Base-by-base conservation (phyloP, 2,888 invertebrate species). In the Pyrocoelia pectoralis region DNA sequence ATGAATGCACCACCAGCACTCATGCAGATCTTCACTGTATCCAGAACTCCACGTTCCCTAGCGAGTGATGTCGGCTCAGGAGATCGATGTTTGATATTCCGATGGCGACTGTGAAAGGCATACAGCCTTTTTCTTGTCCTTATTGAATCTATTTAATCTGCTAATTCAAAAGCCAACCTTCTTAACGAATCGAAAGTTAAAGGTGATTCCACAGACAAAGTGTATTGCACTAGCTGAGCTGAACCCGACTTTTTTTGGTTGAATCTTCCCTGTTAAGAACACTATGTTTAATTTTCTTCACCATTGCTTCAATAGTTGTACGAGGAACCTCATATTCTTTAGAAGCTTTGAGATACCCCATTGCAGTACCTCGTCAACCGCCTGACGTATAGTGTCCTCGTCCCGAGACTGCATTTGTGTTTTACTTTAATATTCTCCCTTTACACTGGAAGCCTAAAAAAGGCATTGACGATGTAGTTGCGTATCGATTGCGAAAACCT, bases 1-100 rank as follows among this genome's bases (percentile, higher is more conserved):
- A 54, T 54, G 40, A 33, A 24, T 70, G 50, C 60, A 66, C 70
- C 18, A 69, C 65, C 10, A 69, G 72, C 10, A 19, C 41, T 41
- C 19, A 41, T 33, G 24, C 54, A 54, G 29, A 52, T 52, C n/a
- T 52, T 28, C 8, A 41, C 43, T 8, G 54, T 41, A 4, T 71
- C 67, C 13, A 68, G 18, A 53, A 40, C 53, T 53, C 51, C 58
- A 18, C 58, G 15, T 52, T 58, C 58, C n/a, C 56, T 48, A 4
- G 33, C 48, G 4, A 52, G n/a, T 43, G 43, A 28, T 3, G 64
- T 64, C 18, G 53, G 50, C 28, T 54, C 54, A n/a, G 56, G 53
- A 28, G 57, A 43, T 41, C 56, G 8, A 14, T 50, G 40, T 18
- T 15, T 51, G 13, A 50, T n/a, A n/a, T 12, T 24, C 1, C 12